Percentiles rank a stretch among this genome's conserved stretches.
phyloP scores from a whole-genome alignment of 2,888 invertebrate species.

The Lysandra bellargus region DNA sequence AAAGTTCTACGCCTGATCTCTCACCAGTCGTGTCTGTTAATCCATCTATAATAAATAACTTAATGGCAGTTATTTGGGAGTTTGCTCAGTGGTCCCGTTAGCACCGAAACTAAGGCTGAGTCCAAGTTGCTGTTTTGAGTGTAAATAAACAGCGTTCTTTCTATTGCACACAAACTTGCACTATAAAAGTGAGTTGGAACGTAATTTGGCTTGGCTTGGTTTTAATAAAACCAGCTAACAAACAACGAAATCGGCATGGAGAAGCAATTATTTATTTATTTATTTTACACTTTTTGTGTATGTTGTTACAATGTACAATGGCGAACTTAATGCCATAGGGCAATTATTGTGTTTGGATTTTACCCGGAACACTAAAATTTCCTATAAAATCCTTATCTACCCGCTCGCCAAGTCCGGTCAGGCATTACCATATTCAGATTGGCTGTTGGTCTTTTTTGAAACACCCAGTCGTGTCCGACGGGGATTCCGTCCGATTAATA shows the following conservation, averaged over 20 bases:
- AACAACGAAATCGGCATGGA: background rate
- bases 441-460: conserved; percentile 50
- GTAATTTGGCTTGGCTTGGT: background rate
- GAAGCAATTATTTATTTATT: background rate
- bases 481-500: conserved; percentile 49
- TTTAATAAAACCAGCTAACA: background rate
- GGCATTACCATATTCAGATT: conserved; percentile 73
- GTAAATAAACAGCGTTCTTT: no score
- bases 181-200: background rate
- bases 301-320: no score
- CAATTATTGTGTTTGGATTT: conserved; percentile 44
- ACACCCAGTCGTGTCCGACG: conserved; percentile 51
- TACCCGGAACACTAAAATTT: conserved; percentile 54
- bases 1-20: no score
- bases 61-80: no score
- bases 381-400: conserved; percentile 72
- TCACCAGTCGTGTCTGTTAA: no score
- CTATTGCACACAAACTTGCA: background rate
- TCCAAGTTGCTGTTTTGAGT: no score
- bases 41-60: no score
- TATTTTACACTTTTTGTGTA: no score
- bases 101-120: no score
- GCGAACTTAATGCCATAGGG: no score
- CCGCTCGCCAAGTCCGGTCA: conserved; percentile 69
- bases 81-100: no score